Base-by-base conservation (phyloP, 30 jellyfish, hydroid and myxozoan species). In the Hydractinia echinata region DNA sequence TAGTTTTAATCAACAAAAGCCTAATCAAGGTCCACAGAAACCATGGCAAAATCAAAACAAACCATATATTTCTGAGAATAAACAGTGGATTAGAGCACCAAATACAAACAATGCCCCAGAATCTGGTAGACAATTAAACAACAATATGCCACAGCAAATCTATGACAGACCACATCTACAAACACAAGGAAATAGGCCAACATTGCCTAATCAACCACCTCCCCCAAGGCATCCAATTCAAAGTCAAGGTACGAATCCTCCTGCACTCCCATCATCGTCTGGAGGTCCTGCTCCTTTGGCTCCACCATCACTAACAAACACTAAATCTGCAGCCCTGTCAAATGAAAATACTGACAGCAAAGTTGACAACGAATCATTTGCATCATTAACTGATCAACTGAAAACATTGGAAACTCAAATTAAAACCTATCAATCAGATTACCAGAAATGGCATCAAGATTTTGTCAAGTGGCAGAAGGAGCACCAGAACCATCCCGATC, bases 401-500 rank as follows among this genome's bases (percentile, higher is more conserved):
- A 67, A 54, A 50, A 82, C 82, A 54, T 79, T 91, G 44, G 97
- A 91, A 78, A 83, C 18, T n/a, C 94, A 91, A 86, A 91, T 91
- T 85, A 85, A 85, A 60, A 85, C 81, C 30, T 91, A 91, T 70
- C 95, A 91, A 68, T 55, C 91, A 20, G 97, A 91, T 16, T 91
- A 91, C 64, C 90, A 91, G 18, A 86, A 91, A 79, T 91, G 97
- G 97, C 90, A 86, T 66, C 87, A 81, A 19, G 97, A 91, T 51
- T 91, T 91, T 67, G 8, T 90, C 13, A 64, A 82, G 52, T 91
- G 97, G 97, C 92, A 82, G 68, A 91, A 85, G 69, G 94, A 91
- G 54, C 97, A 91, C 76, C 94, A 91, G 69, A 91, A 83, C 66
- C 97, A 91, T 51, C 97, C 97, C 14, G 95, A 91, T 76, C 95